Base-by-base conservation (phyloP, 1,140 invertebrate species). In the Medauroidea extradentata region DNA sequence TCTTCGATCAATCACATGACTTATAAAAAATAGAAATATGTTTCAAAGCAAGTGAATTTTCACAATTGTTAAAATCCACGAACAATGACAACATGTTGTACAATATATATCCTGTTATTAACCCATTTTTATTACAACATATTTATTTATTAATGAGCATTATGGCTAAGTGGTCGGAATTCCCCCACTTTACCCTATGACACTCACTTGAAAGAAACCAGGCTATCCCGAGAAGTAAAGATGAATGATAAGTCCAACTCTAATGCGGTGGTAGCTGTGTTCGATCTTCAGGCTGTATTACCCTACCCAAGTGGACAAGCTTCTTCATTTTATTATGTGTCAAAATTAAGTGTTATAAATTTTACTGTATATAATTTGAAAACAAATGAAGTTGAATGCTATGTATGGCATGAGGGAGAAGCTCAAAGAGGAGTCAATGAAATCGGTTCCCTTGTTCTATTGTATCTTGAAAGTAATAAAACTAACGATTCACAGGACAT, bases 351-450 rank as follows among this genome's bases (percentile, higher is more conserved):
- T 38, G 64, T 73, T 16, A 74, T 73, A 44, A 79, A 79, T 65
- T 75, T 76, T n/a, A 80, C 76, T 3, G 57, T 74, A 25, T 74
- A 61, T 64, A 66, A 76, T 50, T 44, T 73, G 11, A 61, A 50
- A 21, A 68, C 57, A 9, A 60, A 67, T 23, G 55, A 65, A 62
- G 69, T 64, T 5, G 54, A 61, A 51, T 76, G 75, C 54, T 76
- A 70, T 61, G 63, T 76, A 24, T 80, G 77, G 75, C 65, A 74
- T 65, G 77, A 81, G 64, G 64, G 63, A 2, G 61, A 73, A 49
- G 77, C 63, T 18, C 70, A 72, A 38, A 66, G 74, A 51, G 73
- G 71, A 5, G 67, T 73, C 14, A 74, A 71, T 51, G 73, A 76
- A 67, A 78, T 79, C 58, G 71, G 29, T 34, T 34, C 29, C 29